These are phyloP conservation scores for Phocoena phocoena DNA, from an alignment of 2,113 vertebrate genomes.

Conservation along the genomic window DNA sequence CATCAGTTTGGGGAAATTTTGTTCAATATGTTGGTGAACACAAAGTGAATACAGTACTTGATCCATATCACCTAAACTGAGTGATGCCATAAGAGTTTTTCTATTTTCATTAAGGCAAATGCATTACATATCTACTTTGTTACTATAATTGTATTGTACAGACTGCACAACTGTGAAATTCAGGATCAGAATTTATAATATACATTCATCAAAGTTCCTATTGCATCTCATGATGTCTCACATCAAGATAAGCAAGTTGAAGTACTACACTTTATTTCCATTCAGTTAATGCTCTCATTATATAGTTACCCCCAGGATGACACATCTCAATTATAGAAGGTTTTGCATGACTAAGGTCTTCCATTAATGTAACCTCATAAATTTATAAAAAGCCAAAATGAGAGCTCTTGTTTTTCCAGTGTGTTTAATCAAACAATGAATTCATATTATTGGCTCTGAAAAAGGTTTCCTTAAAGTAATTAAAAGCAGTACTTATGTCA, in stretches of 20 bases:
- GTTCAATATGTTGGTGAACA: not conserved
- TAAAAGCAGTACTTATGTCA: constrained; percentile 41
- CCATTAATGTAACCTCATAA: constrained; percentile 52
- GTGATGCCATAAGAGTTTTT: not conserved
- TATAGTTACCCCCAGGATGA: not conserved
- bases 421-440: constrained; percentile 45
- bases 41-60: not conserved
- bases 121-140: not conserved
- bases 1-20: not conserved
- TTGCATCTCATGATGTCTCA: not conserved
- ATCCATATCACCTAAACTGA: not conserved
- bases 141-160: not conserved
- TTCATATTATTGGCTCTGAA: constrained; percentile 1
- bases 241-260: not conserved
- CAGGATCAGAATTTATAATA: not conserved
- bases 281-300: not conserved
- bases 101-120: constrained; percentile 37
- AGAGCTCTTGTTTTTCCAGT: constrained; percentile 47
- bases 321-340: constrained; percentile 36
- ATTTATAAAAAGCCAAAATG: constrained; percentile 66
- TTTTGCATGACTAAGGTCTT: constrained; percentile 22
- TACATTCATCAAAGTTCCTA: not conserved
- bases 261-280: constrained; percentile 33
- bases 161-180: not conserved
- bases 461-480: constrained; percentile 52